Evolutionary conservation across 2,888 invertebrate species (phyloP).

Genomic region (Lepidocyrtoides sp.): DNA sequence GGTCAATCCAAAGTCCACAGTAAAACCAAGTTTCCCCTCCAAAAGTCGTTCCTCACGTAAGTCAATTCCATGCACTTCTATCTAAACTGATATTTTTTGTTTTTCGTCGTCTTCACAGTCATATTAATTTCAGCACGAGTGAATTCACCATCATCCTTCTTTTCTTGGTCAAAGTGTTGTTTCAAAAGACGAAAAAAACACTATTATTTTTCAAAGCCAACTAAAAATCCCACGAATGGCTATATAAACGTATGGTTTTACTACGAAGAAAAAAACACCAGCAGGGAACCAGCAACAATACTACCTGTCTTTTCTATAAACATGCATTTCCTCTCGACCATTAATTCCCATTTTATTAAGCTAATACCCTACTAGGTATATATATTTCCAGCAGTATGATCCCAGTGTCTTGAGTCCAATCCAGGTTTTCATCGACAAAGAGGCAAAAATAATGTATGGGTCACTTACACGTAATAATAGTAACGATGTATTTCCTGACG

Average conservation of each 20-base stretch:
- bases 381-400: no score
- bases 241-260: neutral
- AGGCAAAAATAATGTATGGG: constrained; percentile 59
- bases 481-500: constrained; percentile 44
- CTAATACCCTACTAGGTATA: neutral
- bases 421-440: constrained; percentile 29
- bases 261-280: neutral
- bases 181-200: neutral
- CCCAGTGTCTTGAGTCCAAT: constrained; percentile 40
- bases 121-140: neutral
- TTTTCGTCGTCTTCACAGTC: neutral
- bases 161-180: neutral
- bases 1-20: constrained; percentile 83
- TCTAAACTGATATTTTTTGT: no score
- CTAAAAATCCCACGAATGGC: neutral
- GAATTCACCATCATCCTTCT: neutral
- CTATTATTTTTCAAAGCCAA: constrained; percentile 4
- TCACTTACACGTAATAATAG: constrained; percentile 62
- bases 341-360: constrained; percentile 46
- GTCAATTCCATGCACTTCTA: constrained; percentile 53
- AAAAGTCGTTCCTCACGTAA: constrained; percentile 81
- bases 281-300: neutral
- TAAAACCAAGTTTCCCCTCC: constrained; percentile 82
- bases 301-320: constrained; percentile 15
- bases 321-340: constrained; percentile 46